Evolutionary conservation across 2,113 vertebrate genomes (phyloP).

Genomic region (Podiceps cristatus): DNA sequence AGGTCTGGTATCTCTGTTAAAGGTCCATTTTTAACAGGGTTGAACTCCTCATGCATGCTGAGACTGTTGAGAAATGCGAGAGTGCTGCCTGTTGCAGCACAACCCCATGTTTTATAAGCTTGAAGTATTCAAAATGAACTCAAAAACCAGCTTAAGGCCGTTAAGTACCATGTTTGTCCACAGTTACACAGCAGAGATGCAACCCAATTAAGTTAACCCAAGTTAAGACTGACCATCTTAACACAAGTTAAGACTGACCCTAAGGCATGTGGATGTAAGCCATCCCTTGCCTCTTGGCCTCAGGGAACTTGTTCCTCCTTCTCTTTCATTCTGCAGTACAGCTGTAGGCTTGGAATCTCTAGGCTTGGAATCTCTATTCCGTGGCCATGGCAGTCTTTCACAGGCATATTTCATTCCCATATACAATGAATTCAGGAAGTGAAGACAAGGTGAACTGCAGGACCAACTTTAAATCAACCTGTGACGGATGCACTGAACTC

Average conservation of each 20-base stretch:
- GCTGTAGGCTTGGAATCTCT: background rate
- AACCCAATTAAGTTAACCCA: background rate
- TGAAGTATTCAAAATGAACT: background rate
- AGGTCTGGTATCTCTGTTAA: background rate
- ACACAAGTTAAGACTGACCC: background rate
- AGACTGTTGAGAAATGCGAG: background rate
- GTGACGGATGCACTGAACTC: fast-evolving
- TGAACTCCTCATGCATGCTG: background rate
- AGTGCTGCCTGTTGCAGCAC: background rate
- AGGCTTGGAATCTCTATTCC: background rate
- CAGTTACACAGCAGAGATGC: background rate
- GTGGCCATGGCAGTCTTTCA: background rate
- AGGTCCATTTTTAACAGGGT: background rate
- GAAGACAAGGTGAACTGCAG: background rate
- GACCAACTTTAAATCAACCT: background rate
- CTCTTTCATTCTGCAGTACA: background rate
- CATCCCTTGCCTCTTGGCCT: background rate
- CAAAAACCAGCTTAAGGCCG: background rate
- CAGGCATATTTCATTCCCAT: background rate
- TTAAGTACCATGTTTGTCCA: background rate
- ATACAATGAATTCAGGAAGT: background rate
- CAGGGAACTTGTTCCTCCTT: background rate
- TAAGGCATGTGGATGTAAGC: background rate
- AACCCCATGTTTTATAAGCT: background rate
- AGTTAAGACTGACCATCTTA: too few species aligned